These are phyloP conservation scores for Ennomos fuscantarius DNA, from an alignment of 2,888 invertebrate species.

Conservation along the genomic window DNA sequence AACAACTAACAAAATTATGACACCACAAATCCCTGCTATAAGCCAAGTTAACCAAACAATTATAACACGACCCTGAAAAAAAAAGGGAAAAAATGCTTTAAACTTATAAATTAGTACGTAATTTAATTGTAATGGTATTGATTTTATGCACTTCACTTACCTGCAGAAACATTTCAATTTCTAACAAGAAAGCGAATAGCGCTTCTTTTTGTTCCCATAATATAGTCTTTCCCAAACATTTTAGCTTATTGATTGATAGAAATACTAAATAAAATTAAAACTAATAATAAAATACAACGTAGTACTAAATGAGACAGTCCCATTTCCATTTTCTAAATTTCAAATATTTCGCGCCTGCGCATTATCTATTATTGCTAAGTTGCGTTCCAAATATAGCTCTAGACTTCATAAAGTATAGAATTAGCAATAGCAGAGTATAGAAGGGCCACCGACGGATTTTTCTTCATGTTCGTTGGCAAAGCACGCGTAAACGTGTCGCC, in stretches of 20 bases:
- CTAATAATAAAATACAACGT: conserved; percentile 45
- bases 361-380: conserved; percentile 11
- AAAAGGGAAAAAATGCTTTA: conserved; percentile 31
- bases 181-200: conserved; percentile 66
- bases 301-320: conserved; percentile 42
- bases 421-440: too few relatives aligned
- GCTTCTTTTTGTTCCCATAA: conserved; percentile 65
- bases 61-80: conserved; percentile 80
- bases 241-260: conserved; percentile 54
- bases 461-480: too few relatives aligned
- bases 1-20: conserved; percentile 86
- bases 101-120: conserved; percentile 8
- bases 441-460: too few relatives aligned
- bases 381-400: too few relatives aligned
- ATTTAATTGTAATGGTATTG: conserved; percentile 45
- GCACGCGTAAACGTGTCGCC: too few relatives aligned
- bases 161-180: conserved; percentile 82
- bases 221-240: conserved; percentile 66
- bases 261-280: conserved; percentile 59
- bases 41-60: conserved; percentile 84
- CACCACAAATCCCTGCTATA: conserved; percentile 87
- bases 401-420: too few relatives aligned
- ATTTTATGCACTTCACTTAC: conserved; percentile 56
- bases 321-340: conserved; percentile 49
- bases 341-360: conserved; percentile 59